Conservation (phyloP, 1,140 invertebrate genomes). For the Ceratina calcarata region DNA sequence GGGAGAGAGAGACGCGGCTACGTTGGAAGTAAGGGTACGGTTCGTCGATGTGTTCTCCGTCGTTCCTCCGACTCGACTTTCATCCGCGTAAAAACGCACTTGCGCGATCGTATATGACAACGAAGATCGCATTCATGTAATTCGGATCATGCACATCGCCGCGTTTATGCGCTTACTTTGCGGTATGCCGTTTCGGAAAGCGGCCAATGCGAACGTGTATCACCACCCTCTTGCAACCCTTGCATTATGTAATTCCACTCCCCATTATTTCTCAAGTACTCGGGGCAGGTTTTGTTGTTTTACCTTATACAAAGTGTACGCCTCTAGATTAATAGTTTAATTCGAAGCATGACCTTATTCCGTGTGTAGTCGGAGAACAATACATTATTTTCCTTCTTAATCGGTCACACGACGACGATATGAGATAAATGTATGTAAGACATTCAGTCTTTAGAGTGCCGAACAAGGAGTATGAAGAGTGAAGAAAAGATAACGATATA, state of each 20-base stretch:
- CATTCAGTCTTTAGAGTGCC: too few relatives aligned
- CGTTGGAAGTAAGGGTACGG: constrained; percentile 41
- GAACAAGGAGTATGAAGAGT: too few relatives aligned
- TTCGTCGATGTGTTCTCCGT: constrained; percentile 58
- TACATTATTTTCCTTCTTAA: too few relatives aligned
- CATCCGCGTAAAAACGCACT: constrained; percentile 37
- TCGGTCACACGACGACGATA: too few relatives aligned
- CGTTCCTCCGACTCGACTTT: constrained; percentile 33
- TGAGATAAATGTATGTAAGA: too few relatives aligned
- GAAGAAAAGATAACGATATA: too few relatives aligned
- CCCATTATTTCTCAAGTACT: neutral
- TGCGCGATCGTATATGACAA: constrained; percentile 24
- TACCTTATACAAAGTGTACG: constrained; percentile 17
- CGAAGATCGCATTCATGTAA: constrained; percentile 9
- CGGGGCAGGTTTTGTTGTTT: constrained; percentile 22
- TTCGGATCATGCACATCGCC: constrained; percentile 9
- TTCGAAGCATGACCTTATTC: neutral
- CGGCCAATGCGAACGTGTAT: constrained; percentile 46
- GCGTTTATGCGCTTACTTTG: constrained; percentile 38
- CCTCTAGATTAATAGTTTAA: constrained; percentile 33
- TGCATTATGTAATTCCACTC: neutral
- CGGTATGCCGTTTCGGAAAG: constrained; percentile 32
- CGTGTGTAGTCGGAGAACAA: too few relatives aligned
- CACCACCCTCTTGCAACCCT: neutral
- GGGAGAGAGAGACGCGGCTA: constrained; percentile 52